phyloP scores from a whole-genome alignment of 2,888 invertebrate genomes.

The Microplitis deprimator region DNA sequence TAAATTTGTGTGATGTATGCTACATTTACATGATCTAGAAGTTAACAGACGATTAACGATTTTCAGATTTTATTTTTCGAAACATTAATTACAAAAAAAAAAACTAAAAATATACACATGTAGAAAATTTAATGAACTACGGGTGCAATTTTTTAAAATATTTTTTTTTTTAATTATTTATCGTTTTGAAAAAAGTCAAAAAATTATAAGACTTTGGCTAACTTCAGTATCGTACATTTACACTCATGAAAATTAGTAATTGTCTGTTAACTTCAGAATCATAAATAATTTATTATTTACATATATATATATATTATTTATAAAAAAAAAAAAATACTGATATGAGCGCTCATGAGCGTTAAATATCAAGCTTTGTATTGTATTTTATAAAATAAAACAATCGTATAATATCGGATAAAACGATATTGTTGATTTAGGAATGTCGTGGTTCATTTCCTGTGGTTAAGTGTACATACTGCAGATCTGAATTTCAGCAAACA shows the following conservation, averaged over 20 bases:
- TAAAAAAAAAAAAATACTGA: neutral
- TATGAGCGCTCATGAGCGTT: neutral
- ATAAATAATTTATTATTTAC: too few relatives aligned
- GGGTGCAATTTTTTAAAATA: too few relatives aligned
- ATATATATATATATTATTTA: neutral
- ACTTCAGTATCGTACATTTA: neutral
- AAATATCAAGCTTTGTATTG: conserved; percentile 4
- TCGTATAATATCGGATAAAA: conserved; percentile 26
- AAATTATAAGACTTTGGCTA: neutral
- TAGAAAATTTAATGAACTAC: too few relatives aligned
- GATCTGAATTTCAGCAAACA: conserved; percentile 96
- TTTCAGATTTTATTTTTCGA: too few relatives aligned
- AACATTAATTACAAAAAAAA: too few relatives aligned
- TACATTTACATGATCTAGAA: too few relatives aligned
- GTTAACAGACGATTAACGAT: too few relatives aligned
- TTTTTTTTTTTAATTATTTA: too few relatives aligned
- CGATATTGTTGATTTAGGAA: conserved; percentile 78
- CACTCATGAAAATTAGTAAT: too few relatives aligned
- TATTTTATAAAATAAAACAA: conserved; percentile 3
- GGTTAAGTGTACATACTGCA: conserved; percentile 97
- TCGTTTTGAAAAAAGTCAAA: neutral
- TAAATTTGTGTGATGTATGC: too few relatives aligned
- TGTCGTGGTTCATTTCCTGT: conserved; percentile 94
- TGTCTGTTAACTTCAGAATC: too few relatives aligned
- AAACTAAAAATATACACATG: too few relatives aligned